Percentiles rank a stretch among this genome's conserved stretches.
Evolutionary conservation across 2,888 invertebrate genomes (phyloP).

Genomic region (Byasa hedistus): DNA sequence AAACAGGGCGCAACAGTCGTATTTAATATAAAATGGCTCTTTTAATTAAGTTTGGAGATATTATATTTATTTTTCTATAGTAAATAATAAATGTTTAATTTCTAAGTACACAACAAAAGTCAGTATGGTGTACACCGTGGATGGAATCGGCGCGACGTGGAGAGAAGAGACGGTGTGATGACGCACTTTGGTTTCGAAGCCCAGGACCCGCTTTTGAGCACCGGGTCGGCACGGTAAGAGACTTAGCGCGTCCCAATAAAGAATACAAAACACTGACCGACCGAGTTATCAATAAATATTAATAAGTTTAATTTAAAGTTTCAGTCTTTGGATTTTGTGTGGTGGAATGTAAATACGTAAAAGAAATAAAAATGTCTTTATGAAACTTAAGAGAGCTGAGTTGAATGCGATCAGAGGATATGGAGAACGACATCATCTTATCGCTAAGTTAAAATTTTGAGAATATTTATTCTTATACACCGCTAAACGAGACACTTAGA

Average conservation of each 20-base stretch:
- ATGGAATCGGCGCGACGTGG: neutral
- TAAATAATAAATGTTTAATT: neutral
- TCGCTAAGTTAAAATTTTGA: slow-evolving; percentile 1
- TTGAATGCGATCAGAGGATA: slow-evolving; percentile 8
- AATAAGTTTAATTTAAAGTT: slow-evolving; percentile 20
- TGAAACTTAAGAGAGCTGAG: slow-evolving; percentile 35
- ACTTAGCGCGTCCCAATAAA: neutral
- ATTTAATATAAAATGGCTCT: slow-evolving; percentile 10
- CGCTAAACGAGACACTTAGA: neutral
- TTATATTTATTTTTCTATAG: neutral
- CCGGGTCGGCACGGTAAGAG: neutral
- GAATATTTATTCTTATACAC: neutral
- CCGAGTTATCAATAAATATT: slow-evolving; percentile 28
- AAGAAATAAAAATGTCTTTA: slow-evolving; percentile 24
- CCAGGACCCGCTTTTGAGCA: neutral
- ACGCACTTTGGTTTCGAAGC: neutral
- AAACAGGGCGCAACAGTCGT: slow-evolving; percentile 8
- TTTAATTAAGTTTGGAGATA: neutral
- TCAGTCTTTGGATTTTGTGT: slow-evolving; percentile 56
- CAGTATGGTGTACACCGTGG: neutral
- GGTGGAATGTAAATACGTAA: slow-evolving; percentile 44
- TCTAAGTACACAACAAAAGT: slow-evolving; percentile 13
- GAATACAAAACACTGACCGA: slow-evolving; percentile 32
- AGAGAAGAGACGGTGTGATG: neutral
- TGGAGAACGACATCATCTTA: slow-evolving; percentile 10